Conservation (phyloP, 2,888 invertebrate genomes). For the Rhodophaea formosa region DNA sequence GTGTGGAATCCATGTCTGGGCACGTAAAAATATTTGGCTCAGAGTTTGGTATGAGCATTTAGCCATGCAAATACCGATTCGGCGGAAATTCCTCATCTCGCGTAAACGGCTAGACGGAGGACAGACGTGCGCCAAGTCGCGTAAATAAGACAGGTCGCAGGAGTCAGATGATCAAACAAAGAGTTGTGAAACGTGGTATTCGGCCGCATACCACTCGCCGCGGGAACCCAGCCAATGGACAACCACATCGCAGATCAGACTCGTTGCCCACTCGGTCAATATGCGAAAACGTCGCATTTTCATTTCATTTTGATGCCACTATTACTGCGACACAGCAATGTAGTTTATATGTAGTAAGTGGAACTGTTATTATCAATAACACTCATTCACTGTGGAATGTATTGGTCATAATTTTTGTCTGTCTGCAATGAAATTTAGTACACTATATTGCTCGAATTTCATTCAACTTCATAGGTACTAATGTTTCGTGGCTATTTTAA, state of each 20-base stretch:
- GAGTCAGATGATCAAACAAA: slow-evolving; percentile 67
- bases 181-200: slow-evolving; percentile 68
- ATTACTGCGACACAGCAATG: background rate
- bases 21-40: slow-evolving; percentile 63
- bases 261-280: slow-evolving; percentile 38
- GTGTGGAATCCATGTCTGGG: slow-evolving; percentile 50
- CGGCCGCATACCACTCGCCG: slow-evolving; percentile 59
- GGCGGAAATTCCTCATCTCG: slow-evolving; percentile 68
- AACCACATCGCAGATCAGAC: slow-evolving; percentile 50
- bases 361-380: slow-evolving; percentile 4
- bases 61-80: slow-evolving; percentile 62
- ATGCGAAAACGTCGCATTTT: slow-evolving; percentile 54
- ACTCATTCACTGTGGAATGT: background rate
- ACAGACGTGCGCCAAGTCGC: slow-evolving; percentile 66
- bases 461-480: background rate
- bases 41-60: slow-evolving; percentile 55
- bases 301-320: slow-evolving; percentile 32
- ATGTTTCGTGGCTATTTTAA: slow-evolving; percentile 10
- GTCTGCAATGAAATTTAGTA: background rate
- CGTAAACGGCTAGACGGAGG: slow-evolving; percentile 72
- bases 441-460: background rate
- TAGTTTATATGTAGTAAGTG: background rate
- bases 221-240: slow-evolving; percentile 72
- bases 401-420: background rate
- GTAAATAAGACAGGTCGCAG: slow-evolving; percentile 63